phyloP scores from a whole-genome alignment of 2,888 invertebrate species.

The Meiosimyza platycephala region DNA sequence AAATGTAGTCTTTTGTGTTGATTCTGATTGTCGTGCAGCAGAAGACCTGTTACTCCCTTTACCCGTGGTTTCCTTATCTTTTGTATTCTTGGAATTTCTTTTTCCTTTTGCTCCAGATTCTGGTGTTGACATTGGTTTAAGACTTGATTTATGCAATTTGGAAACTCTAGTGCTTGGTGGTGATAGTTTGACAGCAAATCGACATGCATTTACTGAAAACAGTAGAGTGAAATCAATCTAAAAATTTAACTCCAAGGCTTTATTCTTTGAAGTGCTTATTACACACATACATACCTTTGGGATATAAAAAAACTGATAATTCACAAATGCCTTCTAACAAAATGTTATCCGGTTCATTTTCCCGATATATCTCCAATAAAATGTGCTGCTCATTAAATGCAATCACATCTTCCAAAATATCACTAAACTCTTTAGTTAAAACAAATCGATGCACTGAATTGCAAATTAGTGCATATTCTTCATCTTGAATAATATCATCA shows the following conservation, averaged over 20 bases:
- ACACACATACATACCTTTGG: slow-evolving; percentile 46
- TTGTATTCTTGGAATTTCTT: slow-evolving; percentile 9
- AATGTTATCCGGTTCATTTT: slow-evolving; percentile 44
- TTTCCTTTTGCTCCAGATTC: not conserved
- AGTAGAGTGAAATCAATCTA: not conserved
- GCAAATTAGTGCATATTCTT: slow-evolving; percentile 53
- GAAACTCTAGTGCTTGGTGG: not conserved
- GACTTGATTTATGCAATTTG: not conserved
- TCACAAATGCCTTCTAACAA: slow-evolving; percentile 53
- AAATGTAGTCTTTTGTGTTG: slow-evolving; percentile 34
- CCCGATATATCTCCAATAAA: slow-evolving; percentile 50
- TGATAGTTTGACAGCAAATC: slow-evolving; percentile 43
- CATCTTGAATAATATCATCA: slow-evolving; percentile 40
- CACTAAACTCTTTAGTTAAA: slow-evolving; percentile 48
- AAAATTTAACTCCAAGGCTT: too few species aligned
- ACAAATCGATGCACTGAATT: slow-evolving; percentile 58
- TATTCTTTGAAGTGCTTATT: too few species aligned
- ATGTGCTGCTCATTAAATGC: slow-evolving; percentile 49
- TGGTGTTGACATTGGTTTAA: not conserved
- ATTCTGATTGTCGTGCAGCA: not conserved
- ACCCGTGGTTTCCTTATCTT: too few species aligned
- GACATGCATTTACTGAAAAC: slow-evolving; percentile 40
- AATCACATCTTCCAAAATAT: slow-evolving; percentile 48
- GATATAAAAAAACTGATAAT: slow-evolving; percentile 55
- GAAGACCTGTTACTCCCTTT: not conserved